Base-by-base conservation (phyloP, 2,888 invertebrate genomes). In the Aleiodes leptofemur region DNA sequence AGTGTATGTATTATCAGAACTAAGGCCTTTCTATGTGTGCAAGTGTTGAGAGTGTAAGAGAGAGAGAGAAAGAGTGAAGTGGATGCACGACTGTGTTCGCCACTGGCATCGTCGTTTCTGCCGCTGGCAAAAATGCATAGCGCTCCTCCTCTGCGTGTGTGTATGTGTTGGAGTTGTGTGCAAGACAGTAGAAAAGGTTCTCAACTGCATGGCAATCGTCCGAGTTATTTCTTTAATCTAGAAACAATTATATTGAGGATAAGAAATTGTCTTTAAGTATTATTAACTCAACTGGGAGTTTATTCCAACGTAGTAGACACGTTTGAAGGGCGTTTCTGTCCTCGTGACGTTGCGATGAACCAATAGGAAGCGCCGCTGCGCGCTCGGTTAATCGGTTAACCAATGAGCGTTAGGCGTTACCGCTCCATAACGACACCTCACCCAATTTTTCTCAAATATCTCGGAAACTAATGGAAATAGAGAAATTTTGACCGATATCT, bases 81-180 rank as follows among this genome's bases (percentile, higher is more conserved):
- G 78, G 74, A 73, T 82, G 73, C 66, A 64, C 79, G 76, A 74
- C 73, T 76, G 73, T 59, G 70, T 80, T 43, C 9, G 43, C 43
- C 43, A 43, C 43, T 43, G 43, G 43, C 43, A 43, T 43, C 43
- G 43, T 43, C 43, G 43, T 43, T 81, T 82, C 81, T 80, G 82
- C 81, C 81, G 83, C 83, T 84, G 83, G 85, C 86, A 86, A 88
- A 87, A 88, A 87, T 88, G 85, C 87, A 86, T 84, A 85, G 83
- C 84, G 80, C 72, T 73, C 77, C 72, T 73, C 77, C 79, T 80
- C 79, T 81, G 85, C 81, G 81, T 50, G 31, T 55, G 81, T 34
- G 31, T 55, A 80, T 34, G 31, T 48, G 74, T 59, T 59, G 29
- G 69, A 48, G 50, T 51, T 51, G 71, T 59, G 71, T 23, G 55